Evolutionary conservation across 1,140 invertebrate species (phyloP).

Genomic region (Acyrthosiphon pisum): DNA sequence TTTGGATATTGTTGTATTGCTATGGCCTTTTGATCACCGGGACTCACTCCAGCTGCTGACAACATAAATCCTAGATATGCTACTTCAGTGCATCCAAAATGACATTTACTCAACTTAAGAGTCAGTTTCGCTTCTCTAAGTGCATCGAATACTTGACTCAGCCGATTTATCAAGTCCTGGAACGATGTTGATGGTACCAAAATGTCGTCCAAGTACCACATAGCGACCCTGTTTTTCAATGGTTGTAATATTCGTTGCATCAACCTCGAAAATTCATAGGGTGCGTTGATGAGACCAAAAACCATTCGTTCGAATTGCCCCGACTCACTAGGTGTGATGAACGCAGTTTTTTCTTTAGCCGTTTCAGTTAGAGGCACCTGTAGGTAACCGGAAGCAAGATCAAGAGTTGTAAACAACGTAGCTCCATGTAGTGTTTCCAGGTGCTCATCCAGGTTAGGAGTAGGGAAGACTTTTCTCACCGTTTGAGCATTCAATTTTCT

Average conservation of each 20-base stretch:
- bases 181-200: conserved; percentile 7
- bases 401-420: conserved; percentile 57
- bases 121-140: neutral
- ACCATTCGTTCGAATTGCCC: conserved; percentile 58
- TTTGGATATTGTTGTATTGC: neutral
- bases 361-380: conserved; percentile 37
- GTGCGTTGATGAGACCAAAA: conserved; percentile 60
- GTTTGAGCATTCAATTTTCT: conserved; percentile 59
- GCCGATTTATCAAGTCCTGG: neutral
- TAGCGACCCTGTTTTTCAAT: neutral
- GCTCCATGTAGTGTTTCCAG: conserved; percentile 54
- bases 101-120: neutral
- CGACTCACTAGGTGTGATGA: neutral
- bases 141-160: neutral
- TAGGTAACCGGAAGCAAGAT: conserved; percentile 59
- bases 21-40: neutral
- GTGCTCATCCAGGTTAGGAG: conserved; percentile 59
- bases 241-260: conserved; percentile 37
- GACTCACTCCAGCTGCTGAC: neutral
- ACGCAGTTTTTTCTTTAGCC: too few species aligned
- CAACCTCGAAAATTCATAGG: conserved; percentile 22
- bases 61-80: conserved; percentile 29
- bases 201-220: conserved; percentile 41
- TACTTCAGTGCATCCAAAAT: neutral
- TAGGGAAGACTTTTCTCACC: conserved; percentile 58